Evolutionary conservation across 2,797 vertebrate species (phyloP).

Genomic region (Pipistrellus pipistrellus): DNA sequence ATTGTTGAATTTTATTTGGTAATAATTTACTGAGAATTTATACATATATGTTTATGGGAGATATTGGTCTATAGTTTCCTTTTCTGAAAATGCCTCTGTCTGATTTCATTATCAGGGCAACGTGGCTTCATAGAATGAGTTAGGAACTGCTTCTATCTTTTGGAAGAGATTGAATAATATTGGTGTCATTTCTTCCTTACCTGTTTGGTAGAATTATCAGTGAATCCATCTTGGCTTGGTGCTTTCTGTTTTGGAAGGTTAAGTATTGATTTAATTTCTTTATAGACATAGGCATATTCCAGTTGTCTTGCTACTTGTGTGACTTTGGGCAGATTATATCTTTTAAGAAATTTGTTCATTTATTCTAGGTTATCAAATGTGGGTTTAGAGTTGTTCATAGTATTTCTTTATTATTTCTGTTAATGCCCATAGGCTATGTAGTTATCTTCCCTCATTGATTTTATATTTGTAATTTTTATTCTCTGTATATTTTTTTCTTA

Average conservation of each 20-base stretch:
- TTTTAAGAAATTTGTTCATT: neutral
- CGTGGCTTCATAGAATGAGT: neutral
- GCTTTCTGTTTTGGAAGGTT: conserved; percentile 2
- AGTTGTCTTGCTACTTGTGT: neutral
- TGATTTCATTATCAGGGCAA: neutral
- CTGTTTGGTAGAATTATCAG: neutral
- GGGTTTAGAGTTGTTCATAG: neutral
- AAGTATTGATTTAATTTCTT: conserved; percentile 20
- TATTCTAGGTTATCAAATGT: neutral
- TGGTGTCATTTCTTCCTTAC: neutral
- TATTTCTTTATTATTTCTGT: neutral
- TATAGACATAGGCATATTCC: neutral
- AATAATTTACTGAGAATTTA: neutral
- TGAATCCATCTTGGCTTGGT: neutral
- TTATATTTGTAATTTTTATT: conserved; percentile 52
- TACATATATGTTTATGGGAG: neutral
- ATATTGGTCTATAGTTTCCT: neutral
- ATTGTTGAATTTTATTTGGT: neutral
- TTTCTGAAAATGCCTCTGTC: neutral
- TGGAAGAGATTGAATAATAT: neutral
- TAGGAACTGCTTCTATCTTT: neutral
- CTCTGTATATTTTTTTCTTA: neutral
- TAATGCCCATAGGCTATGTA: neutral
- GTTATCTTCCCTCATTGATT: neutral
- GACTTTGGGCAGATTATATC: neutral